phyloP scores from a whole-genome alignment of 2,888 invertebrate species.

The Luperina nickerlii region DNA sequence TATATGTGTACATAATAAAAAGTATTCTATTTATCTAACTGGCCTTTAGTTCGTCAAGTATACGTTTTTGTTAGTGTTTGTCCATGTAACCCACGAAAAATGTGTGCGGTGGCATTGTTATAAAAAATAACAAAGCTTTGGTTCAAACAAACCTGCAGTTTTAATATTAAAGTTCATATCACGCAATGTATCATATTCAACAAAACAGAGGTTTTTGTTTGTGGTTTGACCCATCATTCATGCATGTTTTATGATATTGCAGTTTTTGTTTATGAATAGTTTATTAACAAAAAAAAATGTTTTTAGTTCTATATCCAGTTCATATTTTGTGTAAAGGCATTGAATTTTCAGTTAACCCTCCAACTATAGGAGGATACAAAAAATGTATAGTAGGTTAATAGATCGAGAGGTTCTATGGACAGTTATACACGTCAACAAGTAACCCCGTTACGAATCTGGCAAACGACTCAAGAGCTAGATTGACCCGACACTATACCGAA shows the following conservation, averaged over 20 bases:
- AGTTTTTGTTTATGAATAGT: constrained; percentile 52
- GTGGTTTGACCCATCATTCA: constrained; percentile 30
- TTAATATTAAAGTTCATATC: constrained; percentile 44
- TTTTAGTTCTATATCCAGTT: neutral
- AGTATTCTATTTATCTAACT: neutral
- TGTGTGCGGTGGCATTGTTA: too few relatives aligned
- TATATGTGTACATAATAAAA: too few relatives aligned
- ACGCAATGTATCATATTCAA: constrained; percentile 39
- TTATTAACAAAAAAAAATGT: constrained; percentile 1
- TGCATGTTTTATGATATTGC: constrained; percentile 51
- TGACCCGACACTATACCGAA: too few relatives aligned
- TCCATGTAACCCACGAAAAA: neutral
- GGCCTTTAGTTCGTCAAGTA: neutral
- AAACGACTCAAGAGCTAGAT: too few relatives aligned
- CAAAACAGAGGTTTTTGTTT: constrained; percentile 24
- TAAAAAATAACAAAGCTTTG: constrained; percentile 14
- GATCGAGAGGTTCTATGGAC: too few relatives aligned
- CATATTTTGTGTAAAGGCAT: neutral
- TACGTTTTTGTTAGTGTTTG: neutral
- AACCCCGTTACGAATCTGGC: too few relatives aligned
- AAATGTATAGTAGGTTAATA: too few relatives aligned
- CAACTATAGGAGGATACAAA: neutral
- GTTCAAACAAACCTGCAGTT: constrained; percentile 6
- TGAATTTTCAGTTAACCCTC: neutral
- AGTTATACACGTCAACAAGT: too few relatives aligned